Percentiles rank a stretch among this genome's conserved stretches.
Evolutionary conservation across 1,140 invertebrate genomes (phyloP).

Genomic region (Limonius californicus): DNA sequence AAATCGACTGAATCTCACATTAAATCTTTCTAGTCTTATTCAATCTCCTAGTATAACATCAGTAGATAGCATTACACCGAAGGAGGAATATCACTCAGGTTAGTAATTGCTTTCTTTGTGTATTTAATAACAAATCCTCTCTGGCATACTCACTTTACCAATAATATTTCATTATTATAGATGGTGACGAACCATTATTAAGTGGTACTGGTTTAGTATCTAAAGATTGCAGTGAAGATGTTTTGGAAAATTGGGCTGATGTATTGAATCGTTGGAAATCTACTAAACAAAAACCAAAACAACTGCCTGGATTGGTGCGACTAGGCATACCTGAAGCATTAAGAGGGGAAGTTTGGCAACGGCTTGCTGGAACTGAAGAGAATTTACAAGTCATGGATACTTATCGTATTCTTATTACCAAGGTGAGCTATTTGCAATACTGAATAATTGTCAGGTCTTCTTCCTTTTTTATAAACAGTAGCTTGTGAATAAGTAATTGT

Average conservation of each 20-base stretch:
- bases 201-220: constrained; percentile 95
- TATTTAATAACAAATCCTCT: neutral
- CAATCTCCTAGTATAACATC: constrained; percentile 69
- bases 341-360: constrained; percentile 95
- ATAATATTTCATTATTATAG: constrained; percentile 45
- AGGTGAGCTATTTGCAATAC: constrained; percentile 54
- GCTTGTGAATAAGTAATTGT: no score
- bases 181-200: constrained; percentile 92
- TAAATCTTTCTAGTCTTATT: constrained; percentile 67
- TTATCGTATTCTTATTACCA: constrained; percentile 88
- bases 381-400: constrained; percentile 85
- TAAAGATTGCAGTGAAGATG: constrained; percentile 91
- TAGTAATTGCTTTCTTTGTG: constrained; percentile 21
- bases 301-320: constrained; percentile 72
- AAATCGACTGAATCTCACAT: constrained; percentile 68
- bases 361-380: constrained; percentile 81
- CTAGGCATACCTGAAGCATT: constrained; percentile 93
- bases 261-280: constrained; percentile 79
- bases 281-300: constrained; percentile 71
- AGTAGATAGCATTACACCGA: constrained; percentile 70
- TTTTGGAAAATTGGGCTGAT: constrained; percentile 89
- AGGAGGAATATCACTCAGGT: constrained; percentile 78
- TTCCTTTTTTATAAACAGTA: no score
- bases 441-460: no score
- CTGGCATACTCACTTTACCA: neutral